Conservation (phyloP, 2,888 invertebrate genomes). For the Pasiphila rectangulata region DNA sequence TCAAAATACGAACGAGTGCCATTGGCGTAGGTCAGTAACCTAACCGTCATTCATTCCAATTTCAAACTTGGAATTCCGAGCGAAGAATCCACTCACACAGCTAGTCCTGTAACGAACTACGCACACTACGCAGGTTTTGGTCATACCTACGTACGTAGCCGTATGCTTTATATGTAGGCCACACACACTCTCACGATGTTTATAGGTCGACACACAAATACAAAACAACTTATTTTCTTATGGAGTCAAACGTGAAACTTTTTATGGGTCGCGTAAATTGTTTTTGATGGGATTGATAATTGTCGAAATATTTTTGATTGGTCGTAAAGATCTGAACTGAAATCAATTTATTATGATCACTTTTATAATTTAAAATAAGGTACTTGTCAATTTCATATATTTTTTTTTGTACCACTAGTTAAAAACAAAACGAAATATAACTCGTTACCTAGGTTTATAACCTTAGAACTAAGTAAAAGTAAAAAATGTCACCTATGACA, state of each 20-base stretch:
- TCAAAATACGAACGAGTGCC: conserved; percentile 30
- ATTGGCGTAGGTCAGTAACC: conserved; percentile 74
- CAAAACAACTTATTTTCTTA: conserved; percentile 42
- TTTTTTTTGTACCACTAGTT: too few relatives aligned
- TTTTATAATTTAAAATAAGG: too few relatives aligned
- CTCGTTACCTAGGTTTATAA: too few relatives aligned
- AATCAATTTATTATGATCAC: too few relatives aligned
- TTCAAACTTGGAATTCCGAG: conserved; percentile 76
- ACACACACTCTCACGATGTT: conserved; percentile 57
- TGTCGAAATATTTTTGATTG: neutral
- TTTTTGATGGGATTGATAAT: neutral
- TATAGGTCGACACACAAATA: conserved; percentile 65
- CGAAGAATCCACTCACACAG: conserved; percentile 71
- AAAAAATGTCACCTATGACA: too few relatives aligned
- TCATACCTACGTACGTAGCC: conserved; percentile 40
- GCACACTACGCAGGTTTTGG: conserved; percentile 57
- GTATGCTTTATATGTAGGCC: conserved; percentile 64
- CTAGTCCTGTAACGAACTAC: conserved; percentile 43
- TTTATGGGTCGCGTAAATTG: conserved; percentile 3
- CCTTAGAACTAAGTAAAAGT: too few relatives aligned
- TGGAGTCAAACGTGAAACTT: conserved; percentile 35
- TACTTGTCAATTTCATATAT: too few relatives aligned
- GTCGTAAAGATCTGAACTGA: too few relatives aligned
- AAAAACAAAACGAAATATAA: too few relatives aligned
- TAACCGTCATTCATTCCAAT: conserved; percentile 77